Evolutionary conservation across 2,113 vertebrate species (phyloP).

Genomic region (Chlorodrepanis virens): DNA sequence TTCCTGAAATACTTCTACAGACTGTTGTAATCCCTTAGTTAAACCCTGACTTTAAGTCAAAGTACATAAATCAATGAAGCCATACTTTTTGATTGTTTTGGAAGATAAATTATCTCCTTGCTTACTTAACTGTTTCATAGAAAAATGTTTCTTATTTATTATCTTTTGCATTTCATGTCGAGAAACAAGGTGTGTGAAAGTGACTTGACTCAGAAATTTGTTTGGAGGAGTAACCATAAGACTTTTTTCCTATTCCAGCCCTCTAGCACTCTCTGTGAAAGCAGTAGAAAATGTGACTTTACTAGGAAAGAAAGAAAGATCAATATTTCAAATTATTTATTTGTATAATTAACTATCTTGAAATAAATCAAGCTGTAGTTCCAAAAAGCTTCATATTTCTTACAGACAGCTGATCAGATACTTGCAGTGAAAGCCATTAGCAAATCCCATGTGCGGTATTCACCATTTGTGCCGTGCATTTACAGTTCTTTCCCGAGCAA

Average conservation of each 20-base stretch:
- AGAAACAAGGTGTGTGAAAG: neutral
- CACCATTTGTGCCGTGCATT: neutral
- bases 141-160: neutral
- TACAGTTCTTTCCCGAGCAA: neutral
- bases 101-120: neutral
- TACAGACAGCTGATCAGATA: conserved; percentile 1
- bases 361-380: conserved; percentile 7
- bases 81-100: neutral
- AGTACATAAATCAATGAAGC: conserved; percentile 21
- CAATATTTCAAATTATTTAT: conserved; percentile 32
- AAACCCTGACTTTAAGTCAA: neutral
- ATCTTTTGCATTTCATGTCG: neutral
- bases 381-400: conserved; percentile 33
- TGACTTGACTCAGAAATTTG: neutral
- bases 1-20: neutral
- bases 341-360: conserved; percentile 15
- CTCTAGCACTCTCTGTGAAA: neutral
- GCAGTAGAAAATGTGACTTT: neutral
- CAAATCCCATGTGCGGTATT: neutral
- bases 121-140: neutral
- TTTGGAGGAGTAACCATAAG: neutral
- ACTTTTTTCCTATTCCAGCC: neutral
- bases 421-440: neutral
- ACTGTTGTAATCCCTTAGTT: conserved; percentile 17
- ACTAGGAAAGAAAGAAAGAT: neutral